Evolutionary conservation across 1,140 invertebrate species (phyloP).

Genomic region (Drosophila nasuta): DNA sequence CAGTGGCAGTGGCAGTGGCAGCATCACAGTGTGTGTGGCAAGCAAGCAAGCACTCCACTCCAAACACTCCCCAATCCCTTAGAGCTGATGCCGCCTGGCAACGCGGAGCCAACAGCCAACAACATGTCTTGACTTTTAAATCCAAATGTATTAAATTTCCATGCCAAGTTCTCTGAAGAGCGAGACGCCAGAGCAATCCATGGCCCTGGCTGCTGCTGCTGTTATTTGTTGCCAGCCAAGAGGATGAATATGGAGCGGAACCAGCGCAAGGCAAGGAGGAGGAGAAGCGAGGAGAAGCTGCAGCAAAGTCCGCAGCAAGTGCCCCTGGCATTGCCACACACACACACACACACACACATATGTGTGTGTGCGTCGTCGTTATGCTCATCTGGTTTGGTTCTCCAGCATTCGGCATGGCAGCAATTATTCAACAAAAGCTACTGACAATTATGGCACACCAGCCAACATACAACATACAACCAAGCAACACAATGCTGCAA

Average conservation of each 20-base stretch:
- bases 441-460: conserved; percentile 81
- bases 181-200: conserved; percentile 25
- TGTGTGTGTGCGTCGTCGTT: conserved; percentile 7
- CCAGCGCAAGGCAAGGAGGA: not conserved
- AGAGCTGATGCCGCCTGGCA: conserved; percentile 51
- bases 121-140: conserved; percentile 83
- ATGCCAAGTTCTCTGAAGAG: conserved; percentile 48
- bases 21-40: not conserved
- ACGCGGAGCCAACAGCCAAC: conserved; percentile 48
- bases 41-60: not conserved
- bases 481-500: conserved; percentile 15
- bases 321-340: conserved; percentile 43
- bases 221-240: conserved; percentile 44
- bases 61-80: not conserved
- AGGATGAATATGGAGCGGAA: conserved; percentile 24
- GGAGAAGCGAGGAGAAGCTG: not conserved
- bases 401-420: conserved; percentile 76
- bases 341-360: not conserved
- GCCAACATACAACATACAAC: conserved; percentile 53
- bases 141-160: conserved; percentile 82
- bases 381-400: conserved; percentile 55
- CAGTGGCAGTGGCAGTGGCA: too few species aligned
- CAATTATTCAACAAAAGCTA: conserved; percentile 82
- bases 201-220: conserved; percentile 34
- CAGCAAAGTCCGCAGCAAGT: conserved; percentile 33